These are phyloP conservation scores for Microcebus murinus DNA, from an alignment of 2,113 vertebrate genomes.

Conservation along the genomic window DNA sequence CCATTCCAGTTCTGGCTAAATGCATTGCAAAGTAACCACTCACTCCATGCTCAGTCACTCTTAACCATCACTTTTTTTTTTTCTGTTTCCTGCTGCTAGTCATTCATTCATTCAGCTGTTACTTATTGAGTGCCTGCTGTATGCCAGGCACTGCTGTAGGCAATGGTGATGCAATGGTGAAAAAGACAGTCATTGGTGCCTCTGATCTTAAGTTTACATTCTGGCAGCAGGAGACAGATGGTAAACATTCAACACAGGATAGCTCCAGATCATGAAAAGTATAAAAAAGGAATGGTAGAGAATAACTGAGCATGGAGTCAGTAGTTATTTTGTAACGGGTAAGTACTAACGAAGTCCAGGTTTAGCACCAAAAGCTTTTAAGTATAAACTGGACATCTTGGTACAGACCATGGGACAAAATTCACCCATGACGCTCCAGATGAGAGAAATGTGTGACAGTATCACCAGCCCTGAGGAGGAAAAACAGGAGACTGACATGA, in stretches of 20 bases:
- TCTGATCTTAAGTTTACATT: background rate
- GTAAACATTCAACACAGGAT: background rate
- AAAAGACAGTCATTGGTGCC: background rate
- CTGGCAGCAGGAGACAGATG: background rate
- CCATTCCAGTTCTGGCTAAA: background rate
- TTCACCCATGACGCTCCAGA: background rate
- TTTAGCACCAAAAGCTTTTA: slow-evolving; percentile 30
- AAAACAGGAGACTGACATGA: background rate
- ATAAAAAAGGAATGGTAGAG: background rate
- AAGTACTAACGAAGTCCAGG: background rate
- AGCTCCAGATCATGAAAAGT: background rate
- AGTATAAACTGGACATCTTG: background rate
- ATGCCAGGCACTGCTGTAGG: background rate
- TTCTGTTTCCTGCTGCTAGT: background rate
- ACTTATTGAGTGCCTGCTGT: background rate
- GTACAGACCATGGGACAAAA: background rate
- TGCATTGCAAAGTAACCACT: background rate
- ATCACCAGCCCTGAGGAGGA: background rate
- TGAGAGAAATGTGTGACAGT: background rate
- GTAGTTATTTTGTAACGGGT: background rate
- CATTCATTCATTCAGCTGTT: background rate
- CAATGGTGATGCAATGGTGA: background rate
- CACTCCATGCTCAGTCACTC: background rate
- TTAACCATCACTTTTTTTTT: background rate
- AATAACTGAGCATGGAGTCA: background rate